Conservation (phyloP, 2,113 vertebrate species). For the Tinamus guttatus region DNA sequence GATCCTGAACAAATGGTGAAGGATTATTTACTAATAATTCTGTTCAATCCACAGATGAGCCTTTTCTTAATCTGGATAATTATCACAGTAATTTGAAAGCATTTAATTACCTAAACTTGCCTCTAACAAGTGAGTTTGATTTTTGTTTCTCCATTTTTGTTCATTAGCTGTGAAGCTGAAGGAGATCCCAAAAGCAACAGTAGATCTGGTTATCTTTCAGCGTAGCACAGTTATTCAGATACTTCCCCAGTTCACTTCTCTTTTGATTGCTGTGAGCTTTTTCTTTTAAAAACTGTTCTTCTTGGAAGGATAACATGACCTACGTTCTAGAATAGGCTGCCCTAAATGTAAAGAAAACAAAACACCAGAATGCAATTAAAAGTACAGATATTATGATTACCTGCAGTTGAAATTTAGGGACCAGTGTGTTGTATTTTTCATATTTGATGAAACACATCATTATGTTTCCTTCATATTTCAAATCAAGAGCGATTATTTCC, state of each 20-base stretch:
- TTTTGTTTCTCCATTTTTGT: background rate
- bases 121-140: background rate
- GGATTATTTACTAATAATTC: slow-evolving; percentile 47
- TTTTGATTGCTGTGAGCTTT: background rate
- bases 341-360: background rate
- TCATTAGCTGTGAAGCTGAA: background rate
- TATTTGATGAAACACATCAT: background rate
- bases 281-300: background rate
- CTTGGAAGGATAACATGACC: background rate
- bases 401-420: background rate
- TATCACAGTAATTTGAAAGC: background rate
- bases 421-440: background rate
- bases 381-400: rapidly evolving
- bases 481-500: background rate
- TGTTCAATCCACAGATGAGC: slow-evolving; percentile 5
- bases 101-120: background rate
- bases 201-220: background rate
- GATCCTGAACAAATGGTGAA: slow-evolving; percentile 55
- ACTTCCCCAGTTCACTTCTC: background rate
- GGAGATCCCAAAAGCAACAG: background rate
- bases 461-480: background rate
- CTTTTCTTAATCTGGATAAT: slow-evolving; percentile 13
- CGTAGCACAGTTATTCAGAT: background rate
- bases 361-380: background rate
- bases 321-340: background rate